Conservation (phyloP, 2,797 vertebrate species). For the Microcaecilia unicolor region DNA sequence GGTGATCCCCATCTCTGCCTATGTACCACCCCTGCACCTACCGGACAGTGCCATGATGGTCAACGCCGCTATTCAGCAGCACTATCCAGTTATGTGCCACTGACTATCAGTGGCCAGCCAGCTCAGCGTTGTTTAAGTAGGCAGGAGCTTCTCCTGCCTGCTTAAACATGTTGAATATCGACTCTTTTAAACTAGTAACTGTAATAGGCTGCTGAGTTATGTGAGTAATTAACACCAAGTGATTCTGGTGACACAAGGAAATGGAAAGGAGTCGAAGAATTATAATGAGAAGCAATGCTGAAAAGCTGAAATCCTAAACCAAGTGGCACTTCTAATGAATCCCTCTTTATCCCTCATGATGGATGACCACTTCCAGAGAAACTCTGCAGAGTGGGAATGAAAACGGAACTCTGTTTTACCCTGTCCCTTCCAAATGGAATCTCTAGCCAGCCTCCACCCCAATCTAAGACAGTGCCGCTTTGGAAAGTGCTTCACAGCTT, state of each 20-base stretch:
- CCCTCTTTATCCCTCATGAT: background rate
- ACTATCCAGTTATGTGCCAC: too few species aligned
- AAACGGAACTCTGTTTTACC: conserved; percentile 16
- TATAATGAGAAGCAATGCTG: background rate
- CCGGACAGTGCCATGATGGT: too few species aligned
- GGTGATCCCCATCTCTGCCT: too few species aligned
- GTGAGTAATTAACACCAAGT: too few species aligned
- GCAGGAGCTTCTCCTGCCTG: too few species aligned
- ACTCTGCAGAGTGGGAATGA: background rate
- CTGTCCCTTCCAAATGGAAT: conserved; percentile 8
- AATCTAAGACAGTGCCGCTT: background rate
- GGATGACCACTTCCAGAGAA: background rate
- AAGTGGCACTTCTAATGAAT: background rate
- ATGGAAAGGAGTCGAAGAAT: background rate
- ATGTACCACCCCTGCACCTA: too few species aligned
- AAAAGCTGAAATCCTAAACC: background rate
- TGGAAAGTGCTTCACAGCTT: conserved; percentile 42
- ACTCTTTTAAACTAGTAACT: too few species aligned
- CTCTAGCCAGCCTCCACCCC: conserved; percentile 2
- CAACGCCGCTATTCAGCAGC: too few species aligned
- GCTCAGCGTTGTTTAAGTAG: too few species aligned
- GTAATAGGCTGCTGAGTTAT: too few species aligned
- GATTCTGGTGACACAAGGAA: background rate
- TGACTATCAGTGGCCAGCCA: too few species aligned
- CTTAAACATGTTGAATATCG: too few species aligned